Evolutionary conservation across 2,888 invertebrate species (phyloP), one percentile per base, ranked within the genome.

Genomic region (Neoaliturus tenellus): DNA sequence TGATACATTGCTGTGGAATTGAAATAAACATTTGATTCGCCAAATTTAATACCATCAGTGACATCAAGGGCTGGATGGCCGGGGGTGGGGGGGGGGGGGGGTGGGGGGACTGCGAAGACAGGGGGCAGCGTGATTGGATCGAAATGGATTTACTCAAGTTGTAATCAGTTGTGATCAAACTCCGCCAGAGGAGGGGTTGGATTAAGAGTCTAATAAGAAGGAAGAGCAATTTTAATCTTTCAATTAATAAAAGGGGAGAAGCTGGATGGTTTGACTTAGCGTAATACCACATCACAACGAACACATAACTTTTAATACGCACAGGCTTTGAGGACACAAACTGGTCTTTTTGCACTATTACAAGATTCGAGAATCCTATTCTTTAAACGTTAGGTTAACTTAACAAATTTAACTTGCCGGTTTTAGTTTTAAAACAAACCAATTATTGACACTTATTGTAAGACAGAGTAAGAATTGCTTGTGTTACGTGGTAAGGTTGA

Each of bases 111-210:
- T 10, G 14, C 12, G 39, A 17, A 48, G 48, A 48, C 48, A 48
- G 48, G 6, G 20, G 3, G 51, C 51, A 14, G 17, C 31, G 62
- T 62, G 62, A 62, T 62, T 62, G 62, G 62, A 62, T 62, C 14
- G 28, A 31, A 62, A 62, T 62, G 62, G 62, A 62, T 62, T 62
- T 62, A 62, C 62, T 62, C 62, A 31, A 62, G 20, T 62, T 62
- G 62, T 62, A 62, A 62, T 62, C 62, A 28, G 62, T 62, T 62
- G 62, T 31, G 25, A 62, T 62, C 62, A 62, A 17, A 55, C 62
- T 51, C 44, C 5, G 12, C 25, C 10, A 23, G 28, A 25, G 51
- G 51, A 17, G 62, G 62, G 28, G 62, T 8, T 8, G 62, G 62
- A 62, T 62, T 62, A 17, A 28, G 62, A 14, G 28, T 28, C 62